phyloP scores from a whole-genome alignment of 37 sponge, comb jelly and placozoan genomes.

The Halichondria panicea region DNA sequence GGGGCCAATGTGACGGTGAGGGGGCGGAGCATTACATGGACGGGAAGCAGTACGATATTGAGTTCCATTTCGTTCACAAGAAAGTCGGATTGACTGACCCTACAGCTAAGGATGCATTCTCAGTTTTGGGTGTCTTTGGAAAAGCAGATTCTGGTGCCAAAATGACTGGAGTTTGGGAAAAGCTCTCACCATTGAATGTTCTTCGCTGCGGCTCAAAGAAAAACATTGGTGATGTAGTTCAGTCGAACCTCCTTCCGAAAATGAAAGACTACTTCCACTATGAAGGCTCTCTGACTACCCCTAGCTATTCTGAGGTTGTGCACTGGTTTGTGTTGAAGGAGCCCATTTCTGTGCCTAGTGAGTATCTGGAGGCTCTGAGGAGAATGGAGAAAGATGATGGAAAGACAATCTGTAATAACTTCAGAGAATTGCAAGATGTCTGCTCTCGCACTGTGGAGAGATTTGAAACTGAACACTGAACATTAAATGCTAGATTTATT shows the following conservation, averaged over 20 bases:
- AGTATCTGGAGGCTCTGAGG: conserved; percentile 17
- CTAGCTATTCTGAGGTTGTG: conserved; percentile 50
- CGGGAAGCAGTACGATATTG: conserved; percentile 3
- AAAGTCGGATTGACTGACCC: background rate
- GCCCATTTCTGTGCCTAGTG: conserved; percentile 25
- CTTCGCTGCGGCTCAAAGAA: background rate
- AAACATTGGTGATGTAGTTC: background rate
- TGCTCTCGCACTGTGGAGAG: conserved; percentile 13
- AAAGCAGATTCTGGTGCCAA: background rate
- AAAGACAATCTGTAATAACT: background rate
- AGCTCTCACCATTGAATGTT: background rate
- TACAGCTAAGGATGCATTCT: background rate
- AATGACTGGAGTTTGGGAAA: background rate
- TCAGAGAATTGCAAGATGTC: conserved; percentile 19
- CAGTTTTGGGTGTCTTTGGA: conserved; percentile 42
- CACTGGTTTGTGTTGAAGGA: conserved; percentile 67
- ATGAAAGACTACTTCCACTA: conserved; percentile 49
- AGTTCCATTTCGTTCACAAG: conserved; percentile 56
- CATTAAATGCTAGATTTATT: no score
- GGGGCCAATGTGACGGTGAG: conserved; percentile 26
- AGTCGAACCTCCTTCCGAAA: conserved; percentile 25
- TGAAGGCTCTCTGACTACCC: conserved; percentile 69
- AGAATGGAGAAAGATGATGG: background rate
- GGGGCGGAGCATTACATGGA: conserved; percentile 58
- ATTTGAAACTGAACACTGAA: no score